A percentile compares a stretch with the other conserved stretches of the same genome.
Conservation (phyloP, 2,888 invertebrate species). For the Ceraclea dissimilis region DNA sequence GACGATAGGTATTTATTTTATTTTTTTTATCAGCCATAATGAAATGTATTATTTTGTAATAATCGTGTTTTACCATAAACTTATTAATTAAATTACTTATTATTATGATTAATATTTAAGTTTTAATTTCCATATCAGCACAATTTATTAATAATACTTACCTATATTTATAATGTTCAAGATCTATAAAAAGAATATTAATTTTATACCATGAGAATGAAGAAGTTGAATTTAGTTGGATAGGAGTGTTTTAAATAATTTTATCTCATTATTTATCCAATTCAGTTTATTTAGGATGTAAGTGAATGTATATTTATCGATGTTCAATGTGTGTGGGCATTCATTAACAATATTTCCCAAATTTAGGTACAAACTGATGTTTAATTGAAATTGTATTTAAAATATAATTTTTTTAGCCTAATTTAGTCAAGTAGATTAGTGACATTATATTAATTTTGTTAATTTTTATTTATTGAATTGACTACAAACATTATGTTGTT, state of each 20-base stretch:
- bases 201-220: not conserved
- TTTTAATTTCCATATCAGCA: constrained; percentile 17
- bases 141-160: constrained; percentile 10
- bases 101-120: constrained; percentile 17
- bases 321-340: not conserved
- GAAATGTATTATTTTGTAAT: constrained; percentile 19
- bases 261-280: not conserved
- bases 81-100: not conserved
- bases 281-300: not conserved
- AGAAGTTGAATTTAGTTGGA: constrained; percentile 4
- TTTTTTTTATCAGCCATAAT: constrained; percentile 24
- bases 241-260: not conserved
- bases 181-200: constrained; percentile 3
- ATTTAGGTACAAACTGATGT: too few relatives aligned
- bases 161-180: constrained; percentile 13
- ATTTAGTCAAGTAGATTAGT: too few relatives aligned
- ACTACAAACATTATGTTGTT: too few relatives aligned
- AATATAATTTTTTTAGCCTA: too few relatives aligned
- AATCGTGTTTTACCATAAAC: constrained; percentile 18
- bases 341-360: not conserved
- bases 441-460: too few relatives aligned
- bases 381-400: too few relatives aligned
- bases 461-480: too few relatives aligned
- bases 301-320: not conserved
- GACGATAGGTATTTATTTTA: constrained; percentile 26